Evolutionary conservation across 1,140 invertebrate genomes (phyloP).

Genomic region (Eurosta solidaginis): DNA sequence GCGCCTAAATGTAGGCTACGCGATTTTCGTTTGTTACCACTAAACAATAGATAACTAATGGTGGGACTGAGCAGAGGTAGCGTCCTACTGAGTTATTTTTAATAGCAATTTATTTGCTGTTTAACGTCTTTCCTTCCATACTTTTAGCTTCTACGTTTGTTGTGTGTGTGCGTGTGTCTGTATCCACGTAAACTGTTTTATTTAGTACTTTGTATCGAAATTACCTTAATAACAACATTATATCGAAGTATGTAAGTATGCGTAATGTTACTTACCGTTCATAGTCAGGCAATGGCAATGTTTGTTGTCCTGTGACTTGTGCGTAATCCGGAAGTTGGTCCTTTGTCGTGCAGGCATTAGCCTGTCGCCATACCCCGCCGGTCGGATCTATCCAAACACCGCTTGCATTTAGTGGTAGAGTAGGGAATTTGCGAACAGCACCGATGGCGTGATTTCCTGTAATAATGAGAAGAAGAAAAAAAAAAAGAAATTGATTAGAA

Average conservation of each 20-base stretch:
- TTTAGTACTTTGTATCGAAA: not conserved
- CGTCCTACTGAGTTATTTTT: too few species aligned
- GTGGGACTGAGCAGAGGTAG: not conserved
- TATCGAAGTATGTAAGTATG: not conserved
- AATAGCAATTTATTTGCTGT: not conserved
- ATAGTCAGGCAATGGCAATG: slow-evolving; percentile 53
- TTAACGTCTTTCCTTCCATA: too few species aligned
- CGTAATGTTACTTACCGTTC: slow-evolving; percentile 60
- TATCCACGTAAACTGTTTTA: not conserved
- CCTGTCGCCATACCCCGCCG: slow-evolving; percentile 56
- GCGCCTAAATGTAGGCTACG: not conserved
- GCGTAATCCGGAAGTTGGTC: slow-evolving; percentile 59
- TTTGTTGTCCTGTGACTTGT: slow-evolving; percentile 51
- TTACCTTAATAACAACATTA: not conserved
- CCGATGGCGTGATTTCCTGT: slow-evolving; percentile 61
- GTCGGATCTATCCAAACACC: slow-evolving; percentile 60
- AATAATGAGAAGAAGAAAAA: slow-evolving; percentile 36
- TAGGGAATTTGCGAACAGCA: slow-evolving; percentile 60
- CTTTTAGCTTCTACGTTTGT: not conserved
- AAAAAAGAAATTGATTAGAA: not conserved
- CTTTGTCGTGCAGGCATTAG: slow-evolving; percentile 46
- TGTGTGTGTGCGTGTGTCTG: not conserved
- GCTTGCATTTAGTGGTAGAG: slow-evolving; percentile 55
- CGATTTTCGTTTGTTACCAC: not conserved
- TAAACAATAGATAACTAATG: slow-evolving; percentile 15